Conservation (phyloP, 2,113 vertebrate species). For the Muntiacus reevesi region DNA sequence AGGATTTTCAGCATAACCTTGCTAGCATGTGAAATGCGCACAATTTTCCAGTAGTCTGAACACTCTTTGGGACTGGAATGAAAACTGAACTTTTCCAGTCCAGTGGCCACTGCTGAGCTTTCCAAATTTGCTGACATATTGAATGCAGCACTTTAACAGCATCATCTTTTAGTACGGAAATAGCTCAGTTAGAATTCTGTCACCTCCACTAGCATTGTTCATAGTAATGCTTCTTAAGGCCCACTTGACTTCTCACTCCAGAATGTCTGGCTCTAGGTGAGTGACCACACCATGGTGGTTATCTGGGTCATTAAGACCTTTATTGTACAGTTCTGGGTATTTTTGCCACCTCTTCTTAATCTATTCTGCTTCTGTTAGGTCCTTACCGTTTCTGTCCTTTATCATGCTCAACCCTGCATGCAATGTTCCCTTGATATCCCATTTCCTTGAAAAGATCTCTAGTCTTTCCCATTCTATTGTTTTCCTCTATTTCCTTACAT, state of each 20-base stretch:
- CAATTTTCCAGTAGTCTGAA: background rate
- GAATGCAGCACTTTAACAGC: background rate
- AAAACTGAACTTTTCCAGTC: background rate
- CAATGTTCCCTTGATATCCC: background rate
- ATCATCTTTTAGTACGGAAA: background rate
- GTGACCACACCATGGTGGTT: background rate
- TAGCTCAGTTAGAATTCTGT: background rate
- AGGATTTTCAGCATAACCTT: background rate
- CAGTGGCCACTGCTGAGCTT: background rate
- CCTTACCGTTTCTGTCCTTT: background rate
- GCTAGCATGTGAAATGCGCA: background rate
- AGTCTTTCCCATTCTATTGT: background rate
- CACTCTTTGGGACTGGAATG: background rate
- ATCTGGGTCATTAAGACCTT: background rate
- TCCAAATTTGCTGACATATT: background rate
- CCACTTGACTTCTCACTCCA: background rate
- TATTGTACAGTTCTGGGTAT: background rate
- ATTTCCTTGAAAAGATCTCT: background rate
- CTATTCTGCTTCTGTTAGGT: background rate
- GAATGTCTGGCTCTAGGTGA: background rate
- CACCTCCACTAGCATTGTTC: background rate
- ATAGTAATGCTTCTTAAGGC: background rate
- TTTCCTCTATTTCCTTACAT: background rate
- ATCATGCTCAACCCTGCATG: background rate
- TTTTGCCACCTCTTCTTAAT: background rate